These are phyloP conservation scores for Bos taurus DNA, from an alignment of 2,113 vertebrate species.

Conservation along the genomic window ARS-UCD2.0 NC_037334.1:50634001-50634500, in stretches of 20 bases:
- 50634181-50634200: not conserved
- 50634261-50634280: not conserved
- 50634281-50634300: not conserved
- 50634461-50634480: not conserved
- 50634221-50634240: not conserved
- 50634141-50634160: not conserved
- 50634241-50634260: not conserved
- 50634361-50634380: not conserved
- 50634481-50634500: not conserved
- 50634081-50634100: not conserved
- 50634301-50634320: not conserved
- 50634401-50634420: not conserved
- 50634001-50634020: too few relatives aligned
- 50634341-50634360: not conserved
- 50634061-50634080: not conserved
- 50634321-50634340: not conserved
- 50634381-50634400: not conserved
- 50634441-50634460: not conserved
- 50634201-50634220: not conserved
- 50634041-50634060: not conserved
- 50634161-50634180: not conserved
- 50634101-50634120: not conserved
- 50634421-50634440: not conserved
- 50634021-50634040: not conserved
- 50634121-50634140: not conserved